Evolutionary conservation across 1,140 invertebrate species (phyloP).

Genomic region (Matsumurasca onukii): DNA sequence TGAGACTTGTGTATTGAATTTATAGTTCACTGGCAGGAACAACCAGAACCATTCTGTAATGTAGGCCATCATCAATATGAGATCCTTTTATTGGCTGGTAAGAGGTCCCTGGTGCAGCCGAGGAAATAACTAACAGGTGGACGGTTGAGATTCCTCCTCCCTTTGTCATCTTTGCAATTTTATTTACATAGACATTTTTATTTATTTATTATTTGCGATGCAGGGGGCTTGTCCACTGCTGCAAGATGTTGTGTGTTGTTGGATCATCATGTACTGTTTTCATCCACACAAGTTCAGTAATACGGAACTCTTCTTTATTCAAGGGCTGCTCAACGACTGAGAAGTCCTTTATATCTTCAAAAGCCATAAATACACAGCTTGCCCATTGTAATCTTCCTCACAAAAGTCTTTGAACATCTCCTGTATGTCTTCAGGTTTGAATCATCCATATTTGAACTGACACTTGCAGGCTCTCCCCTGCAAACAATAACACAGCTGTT

Average conservation of each 20-base stretch:
- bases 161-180: too few species aligned
- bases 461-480: conserved; percentile 1
- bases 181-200: too few species aligned
- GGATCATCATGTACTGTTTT: neutral
- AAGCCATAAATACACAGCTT: neutral
- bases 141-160: neutral
- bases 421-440: neutral
- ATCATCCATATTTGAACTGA: conserved; percentile 1
- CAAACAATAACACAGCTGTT: conserved; percentile 8
- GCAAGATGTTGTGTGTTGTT: conserved; percentile 1
- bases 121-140: neutral
- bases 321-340: neutral
- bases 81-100: neutral
- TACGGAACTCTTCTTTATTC: neutral
- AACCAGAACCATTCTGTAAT: neutral
- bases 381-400: conserved; percentile 11
- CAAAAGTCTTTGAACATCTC: conserved; percentile 3
- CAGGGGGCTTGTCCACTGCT: neutral
- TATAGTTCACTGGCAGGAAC: neutral
- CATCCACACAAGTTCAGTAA: neutral
- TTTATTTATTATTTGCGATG: neutral
- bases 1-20: neutral
- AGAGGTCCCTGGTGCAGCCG: neutral
- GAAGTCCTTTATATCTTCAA: neutral
- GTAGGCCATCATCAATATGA: neutral